These are phyloP conservation scores for Monopis laevigella DNA, from an alignment of 2,888 invertebrate genomes.

Conservation along the genomic window DNA sequence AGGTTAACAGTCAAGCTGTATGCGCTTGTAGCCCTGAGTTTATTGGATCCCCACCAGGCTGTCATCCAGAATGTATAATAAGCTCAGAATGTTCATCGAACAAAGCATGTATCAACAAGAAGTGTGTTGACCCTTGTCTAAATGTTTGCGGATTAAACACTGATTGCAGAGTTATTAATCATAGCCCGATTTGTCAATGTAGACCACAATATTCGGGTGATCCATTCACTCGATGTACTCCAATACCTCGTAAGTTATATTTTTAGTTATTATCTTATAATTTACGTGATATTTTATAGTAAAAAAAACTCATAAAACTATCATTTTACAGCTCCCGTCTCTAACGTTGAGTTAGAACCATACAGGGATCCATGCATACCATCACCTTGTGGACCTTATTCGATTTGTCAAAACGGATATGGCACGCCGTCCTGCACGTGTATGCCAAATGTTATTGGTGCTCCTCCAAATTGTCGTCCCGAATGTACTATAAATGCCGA, in stretches of 20 bases:
- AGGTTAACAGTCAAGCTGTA: constrained; percentile 75
- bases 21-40: constrained; percentile 79
- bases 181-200: constrained; percentile 82
- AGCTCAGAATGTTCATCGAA: constrained; percentile 79
- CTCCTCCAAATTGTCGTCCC: constrained; percentile 73
- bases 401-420: constrained; percentile 68
- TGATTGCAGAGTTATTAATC: constrained; percentile 79
- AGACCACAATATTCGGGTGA: constrained; percentile 72
- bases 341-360: constrained; percentile 53
- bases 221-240: constrained; percentile 69
- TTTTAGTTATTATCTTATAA: background rate
- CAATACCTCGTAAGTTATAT: constrained; percentile 56
- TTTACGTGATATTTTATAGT: background rate
- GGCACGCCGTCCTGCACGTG: constrained; percentile 72
- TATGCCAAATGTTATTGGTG: constrained; percentile 67
- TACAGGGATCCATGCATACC: constrained; percentile 66
- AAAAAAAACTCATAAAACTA: background rate
- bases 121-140: constrained; percentile 80
- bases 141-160: constrained; percentile 75
- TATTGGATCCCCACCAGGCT: constrained; percentile 77
- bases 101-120: constrained; percentile 79
- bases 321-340: constrained; percentile 49
- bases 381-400: constrained; percentile 77
- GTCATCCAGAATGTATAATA: constrained; percentile 79
- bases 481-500: constrained; percentile 78